Evolutionary conservation across 1,140 invertebrate species (phyloP).

Genomic region (Dinoponera quadriceps): DNA sequence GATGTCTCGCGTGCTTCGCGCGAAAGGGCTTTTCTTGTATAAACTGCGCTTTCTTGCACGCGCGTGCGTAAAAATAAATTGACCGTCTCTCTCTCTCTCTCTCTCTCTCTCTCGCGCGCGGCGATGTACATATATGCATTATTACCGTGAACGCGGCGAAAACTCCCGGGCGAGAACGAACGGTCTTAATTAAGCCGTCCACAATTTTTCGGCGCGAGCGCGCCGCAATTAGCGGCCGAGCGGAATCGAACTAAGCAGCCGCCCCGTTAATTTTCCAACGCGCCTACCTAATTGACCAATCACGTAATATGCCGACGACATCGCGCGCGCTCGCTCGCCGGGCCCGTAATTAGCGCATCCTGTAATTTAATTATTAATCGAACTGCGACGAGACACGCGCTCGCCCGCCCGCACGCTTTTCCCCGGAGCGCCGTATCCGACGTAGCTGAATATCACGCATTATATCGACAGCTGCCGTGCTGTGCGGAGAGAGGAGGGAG

Average conservation of each 20-base stretch:
- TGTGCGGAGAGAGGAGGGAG: not conserved
- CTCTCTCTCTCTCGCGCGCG: too few relatives aligned
- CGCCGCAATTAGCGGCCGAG: constrained; percentile 10
- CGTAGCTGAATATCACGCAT: constrained; percentile 61
- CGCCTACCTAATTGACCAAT: constrained; percentile 48
- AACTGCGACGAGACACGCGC: constrained; percentile 63
- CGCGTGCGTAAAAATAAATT: not conserved
- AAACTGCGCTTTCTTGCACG: not conserved
- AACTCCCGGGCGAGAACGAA: not conserved
- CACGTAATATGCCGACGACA: constrained; percentile 31
- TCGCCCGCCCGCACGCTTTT: constrained; percentile 5
- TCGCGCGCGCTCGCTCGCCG: constrained; percentile 9
- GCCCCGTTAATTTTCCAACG: constrained; percentile 40
- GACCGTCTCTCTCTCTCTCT: too few relatives aligned
- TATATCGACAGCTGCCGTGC: constrained; percentile 49
- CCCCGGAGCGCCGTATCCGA: constrained; percentile 31
- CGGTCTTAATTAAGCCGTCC: constrained; percentile 8
- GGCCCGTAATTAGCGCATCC: constrained; percentile 62
- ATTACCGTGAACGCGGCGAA: too few relatives aligned
- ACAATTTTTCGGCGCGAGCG: constrained; percentile 1
- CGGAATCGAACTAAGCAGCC: constrained; percentile 34
- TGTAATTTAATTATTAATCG: constrained; percentile 73
- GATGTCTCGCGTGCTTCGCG: constrained; percentile 1
- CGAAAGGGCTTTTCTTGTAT: not conserved
- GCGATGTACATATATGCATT: not conserved